phyloP scores from a whole-genome alignment of 2,888 invertebrate species.

The Sinotaia quadrata region DNA sequence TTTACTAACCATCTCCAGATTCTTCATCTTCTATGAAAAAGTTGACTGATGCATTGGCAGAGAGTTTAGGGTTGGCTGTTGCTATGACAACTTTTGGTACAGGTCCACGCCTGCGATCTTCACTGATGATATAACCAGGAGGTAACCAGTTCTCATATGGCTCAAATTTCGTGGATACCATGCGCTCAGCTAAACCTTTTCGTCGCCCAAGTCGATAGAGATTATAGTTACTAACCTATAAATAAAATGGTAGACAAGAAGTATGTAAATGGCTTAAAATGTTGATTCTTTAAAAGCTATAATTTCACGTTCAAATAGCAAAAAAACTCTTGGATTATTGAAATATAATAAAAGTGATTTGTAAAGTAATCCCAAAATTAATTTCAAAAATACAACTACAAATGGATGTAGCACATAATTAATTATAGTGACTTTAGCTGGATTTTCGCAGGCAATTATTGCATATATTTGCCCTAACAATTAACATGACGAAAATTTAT shows the following conservation, averaged over 20 bases:
- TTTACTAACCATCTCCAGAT: constrained; percentile 7
- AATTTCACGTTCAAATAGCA: no score
- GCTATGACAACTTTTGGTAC: constrained; percentile 61
- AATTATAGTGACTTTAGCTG: no score
- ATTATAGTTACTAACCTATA: constrained; percentile 86
- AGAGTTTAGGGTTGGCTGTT: constrained; percentile 24
- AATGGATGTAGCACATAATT: no score
- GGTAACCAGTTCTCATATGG: constrained; percentile 99
- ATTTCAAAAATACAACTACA: no score
- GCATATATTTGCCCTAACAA: no score
- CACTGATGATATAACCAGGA: constrained; percentile 86
- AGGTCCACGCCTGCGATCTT: constrained; percentile 66
- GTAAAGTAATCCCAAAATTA: background rate
- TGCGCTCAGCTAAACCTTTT: constrained; percentile 90
- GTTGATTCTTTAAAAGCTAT: no score
- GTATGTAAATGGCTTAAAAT: no score
- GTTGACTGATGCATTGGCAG: constrained; percentile 17
- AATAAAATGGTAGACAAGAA: background rate
- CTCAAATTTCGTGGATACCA: constrained; percentile 99
- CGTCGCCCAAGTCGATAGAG: constrained; percentile 92
- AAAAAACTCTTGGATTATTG: background rate
- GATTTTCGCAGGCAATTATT: no score
- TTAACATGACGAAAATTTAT: no score
- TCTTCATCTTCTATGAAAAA: constrained; percentile 26
- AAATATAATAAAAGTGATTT: background rate